These are phyloP conservation scores for Drosophila atripex DNA, from an alignment of 2,888 invertebrate species.

Conservation along the genomic window DNA sequence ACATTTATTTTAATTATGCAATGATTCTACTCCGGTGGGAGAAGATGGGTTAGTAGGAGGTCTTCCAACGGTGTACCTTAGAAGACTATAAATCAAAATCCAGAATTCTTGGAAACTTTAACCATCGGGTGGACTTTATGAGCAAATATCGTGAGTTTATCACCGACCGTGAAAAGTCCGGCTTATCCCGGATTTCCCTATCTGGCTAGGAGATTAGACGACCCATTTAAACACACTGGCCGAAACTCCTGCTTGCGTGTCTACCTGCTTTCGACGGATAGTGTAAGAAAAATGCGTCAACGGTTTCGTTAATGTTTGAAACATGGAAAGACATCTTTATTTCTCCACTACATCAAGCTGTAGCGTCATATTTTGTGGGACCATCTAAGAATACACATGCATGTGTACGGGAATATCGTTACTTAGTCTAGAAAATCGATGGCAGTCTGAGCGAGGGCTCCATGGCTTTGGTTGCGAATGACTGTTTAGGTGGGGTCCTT, in stretches of 20 bases:
- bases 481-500: constrained; percentile 7
- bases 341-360: constrained; percentile 43
- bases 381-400: constrained; percentile 56
- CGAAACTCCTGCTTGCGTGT: constrained; percentile 6
- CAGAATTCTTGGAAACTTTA: neutral
- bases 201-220: neutral
- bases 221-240: neutral
- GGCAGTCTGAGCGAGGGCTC: constrained; percentile 52
- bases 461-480: constrained; percentile 52
- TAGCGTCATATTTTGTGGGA: neutral
- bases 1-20: constrained; percentile 6
- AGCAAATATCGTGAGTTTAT: too few species aligned
- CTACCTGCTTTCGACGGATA: neutral
- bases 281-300: neutral
- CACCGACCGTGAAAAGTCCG: too few species aligned
- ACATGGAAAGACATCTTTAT: constrained; percentile 72
- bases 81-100: neutral
- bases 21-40: neutral
- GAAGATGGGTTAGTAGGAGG: too few species aligned
- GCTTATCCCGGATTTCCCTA: neutral
- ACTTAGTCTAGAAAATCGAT: constrained; percentile 52
- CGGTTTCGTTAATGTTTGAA: constrained; percentile 57
- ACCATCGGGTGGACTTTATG: neutral
- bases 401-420: constrained; percentile 50
- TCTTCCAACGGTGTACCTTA: too few species aligned